Evolutionary conservation across 2,797 vertebrate genomes (phyloP), one percentile per base, ranked within the genome.

Genomic region (Lutjanus argentimaculatus): DNA sequence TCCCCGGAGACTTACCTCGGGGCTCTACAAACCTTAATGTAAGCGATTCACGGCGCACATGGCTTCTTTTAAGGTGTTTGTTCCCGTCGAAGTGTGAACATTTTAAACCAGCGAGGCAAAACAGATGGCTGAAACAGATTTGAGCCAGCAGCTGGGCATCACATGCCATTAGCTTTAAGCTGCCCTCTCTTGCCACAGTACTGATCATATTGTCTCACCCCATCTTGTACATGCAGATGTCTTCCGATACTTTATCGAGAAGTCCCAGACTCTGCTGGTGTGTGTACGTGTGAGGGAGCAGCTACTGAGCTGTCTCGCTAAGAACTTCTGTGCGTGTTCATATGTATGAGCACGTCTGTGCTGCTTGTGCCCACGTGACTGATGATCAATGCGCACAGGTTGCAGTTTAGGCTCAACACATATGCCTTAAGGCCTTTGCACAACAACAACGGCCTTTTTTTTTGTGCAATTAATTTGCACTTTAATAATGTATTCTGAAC

Each of bases 101-200:
- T 76, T 88, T 88, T 79, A 80, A 88, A 87, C 71, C 21, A 40
- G 79, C 46, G 22, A 71, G 55, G 59, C 56, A 67, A 84, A 91
- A 74, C 89, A 93, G 90, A 92, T 92, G 92, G 90, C 83, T 66
- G 80, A 68, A 80, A 79, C 92, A 90, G 88, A 88, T 92, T 90
- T 79, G 56, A 89, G 88, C 69, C 72, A 90, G 85, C 91, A 93
- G 88, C 86, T 89, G 89, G 91, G 67, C 84, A 88, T 92, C 89
- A 82, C 85, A 81, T 89, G 89, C 70, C 84, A 90, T 91, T 92
- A 92, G 85, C 86, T 92, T 88, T 89, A 89, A 87, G 85, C 75
- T 88, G 82, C 74, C 85, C 75, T 83, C 80, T 82, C 77, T 72
- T 75, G 68, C 85, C 72, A 78, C 77, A 25, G 86, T 58, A 48